phyloP scores from a whole-genome alignment of 2,113 vertebrate genomes.

The Sceloporus undulatus region DNA sequence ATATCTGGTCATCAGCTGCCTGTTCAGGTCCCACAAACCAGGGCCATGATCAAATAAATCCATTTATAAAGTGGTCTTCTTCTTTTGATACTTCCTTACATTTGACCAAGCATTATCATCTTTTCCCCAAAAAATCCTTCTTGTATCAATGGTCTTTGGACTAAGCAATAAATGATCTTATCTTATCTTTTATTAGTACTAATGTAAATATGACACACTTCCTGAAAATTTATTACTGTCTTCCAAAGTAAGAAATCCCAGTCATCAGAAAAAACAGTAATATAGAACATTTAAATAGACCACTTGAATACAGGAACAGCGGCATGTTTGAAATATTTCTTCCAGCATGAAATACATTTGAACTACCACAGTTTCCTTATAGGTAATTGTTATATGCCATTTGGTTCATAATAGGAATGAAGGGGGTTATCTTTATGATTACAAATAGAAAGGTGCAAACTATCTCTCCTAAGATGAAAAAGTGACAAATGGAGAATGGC shows the following conservation, averaged over 20 bases:
- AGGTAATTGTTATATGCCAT: not conserved
- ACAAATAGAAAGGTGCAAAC: not conserved
- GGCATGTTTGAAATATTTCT: not conserved
- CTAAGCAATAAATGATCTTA: no score
- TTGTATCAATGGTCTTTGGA: no score
- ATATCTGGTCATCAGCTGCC: no score
- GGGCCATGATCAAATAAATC: no score
- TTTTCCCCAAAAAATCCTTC: no score
- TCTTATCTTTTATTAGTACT: not conserved
- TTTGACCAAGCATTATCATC: no score
- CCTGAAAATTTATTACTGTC: no score
- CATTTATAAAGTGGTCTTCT: no score
- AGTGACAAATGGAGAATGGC: not conserved
- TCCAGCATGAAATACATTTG: not conserved
- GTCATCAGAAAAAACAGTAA: not conserved
- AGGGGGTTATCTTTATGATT: not conserved
- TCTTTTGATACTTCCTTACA: no score
- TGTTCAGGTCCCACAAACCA: no score
- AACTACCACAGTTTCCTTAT: not conserved
- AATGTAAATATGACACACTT: not conserved
- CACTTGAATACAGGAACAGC: not conserved
- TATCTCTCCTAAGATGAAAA: not conserved
- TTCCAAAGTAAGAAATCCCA: not conserved
- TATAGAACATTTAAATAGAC: no score
- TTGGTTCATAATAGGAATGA: not conserved